Base-by-base conservation (phyloP, 92 coral and sea anemone species). In the Porites divaricata region DNA sequence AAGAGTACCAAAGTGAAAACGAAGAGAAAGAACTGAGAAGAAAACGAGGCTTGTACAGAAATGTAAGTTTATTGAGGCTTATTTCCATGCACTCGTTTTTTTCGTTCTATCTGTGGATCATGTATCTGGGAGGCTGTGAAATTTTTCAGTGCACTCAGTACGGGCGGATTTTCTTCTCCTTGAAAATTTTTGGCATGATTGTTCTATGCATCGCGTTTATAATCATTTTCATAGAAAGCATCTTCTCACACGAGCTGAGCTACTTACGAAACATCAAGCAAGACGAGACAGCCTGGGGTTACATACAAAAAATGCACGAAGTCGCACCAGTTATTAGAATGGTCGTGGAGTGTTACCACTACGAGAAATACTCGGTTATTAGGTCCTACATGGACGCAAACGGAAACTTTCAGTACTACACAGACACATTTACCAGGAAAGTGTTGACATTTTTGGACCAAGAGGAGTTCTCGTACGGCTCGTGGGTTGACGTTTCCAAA, bases 271-370 rank as follows among this genome's bases (percentile, higher is more conserved):
- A 88, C 62, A 78, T 88, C 49, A 88, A 83, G 81, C 75, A 70
- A 48, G 89, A 88, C 65, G 92, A 88, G 81, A 76, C 92, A 50
- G 92, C 89, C 57, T 72, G 76, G 85, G 92, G 72, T 59, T 88
- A 88, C 67, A 14, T 88, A 11, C 25, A 71, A 11, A 88, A 88
- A 49, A 83, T 88, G 76, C 92, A 78, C 10, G 53, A 62, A 22
- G 79, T 84, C 41, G 58, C 71, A 57, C 92, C 92, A 2, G 77
- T 16, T 63, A 84, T 88, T n/a, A 54, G n/a, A 19, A 84, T 88
- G 88, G 59, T 58, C 0, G 92, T 88, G 21, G 92, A 88, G 59
- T 88, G 92, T 16, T 88, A 88, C 53, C 88, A 88, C 77, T 75
- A 45, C 23, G 89, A 86, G 64, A 86, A 89, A 1, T 67, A 87